Conservation (phyloP, 2,113 vertebrate genomes). For the Urocolius indicus region DNA sequence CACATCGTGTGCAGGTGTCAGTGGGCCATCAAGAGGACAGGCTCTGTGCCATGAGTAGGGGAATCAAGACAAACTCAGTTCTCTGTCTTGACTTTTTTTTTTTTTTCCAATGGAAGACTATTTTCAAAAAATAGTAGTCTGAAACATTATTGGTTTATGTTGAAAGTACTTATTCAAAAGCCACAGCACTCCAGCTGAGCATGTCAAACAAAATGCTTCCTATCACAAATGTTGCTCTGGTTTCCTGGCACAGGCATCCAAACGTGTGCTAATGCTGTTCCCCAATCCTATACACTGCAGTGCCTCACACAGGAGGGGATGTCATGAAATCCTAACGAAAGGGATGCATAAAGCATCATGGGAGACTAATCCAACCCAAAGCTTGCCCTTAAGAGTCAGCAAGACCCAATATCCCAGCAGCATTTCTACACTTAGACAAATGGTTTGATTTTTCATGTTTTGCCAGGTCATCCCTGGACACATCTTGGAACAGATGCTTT, state of each 20-base stretch:
- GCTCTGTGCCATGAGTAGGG: neutral
- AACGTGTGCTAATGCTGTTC: no score
- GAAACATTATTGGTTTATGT: neutral
- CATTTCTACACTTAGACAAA: neutral
- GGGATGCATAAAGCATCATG: fast-evolving
- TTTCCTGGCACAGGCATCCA: neutral
- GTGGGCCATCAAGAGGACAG: neutral
- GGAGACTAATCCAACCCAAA: neutral
- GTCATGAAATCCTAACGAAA: fast-evolving
- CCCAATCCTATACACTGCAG: fast-evolving
- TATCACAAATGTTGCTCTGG: neutral
- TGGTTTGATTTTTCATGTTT: neutral
- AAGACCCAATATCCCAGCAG: fast-evolving
- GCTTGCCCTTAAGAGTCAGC: neutral
- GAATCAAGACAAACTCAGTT: neutral
- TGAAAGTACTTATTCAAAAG: neutral
- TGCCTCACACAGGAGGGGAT: neutral
- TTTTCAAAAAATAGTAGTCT: neutral
- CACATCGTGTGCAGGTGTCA: no score
- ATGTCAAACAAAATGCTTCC: neutral
- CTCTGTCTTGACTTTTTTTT: neutral
- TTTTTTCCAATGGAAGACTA: neutral
- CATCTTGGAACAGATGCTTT: neutral
- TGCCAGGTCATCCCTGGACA: neutral
- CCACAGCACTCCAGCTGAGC: neutral